A percentile compares a stretch with the other conserved stretches of the same genome.
phyloP scores from a whole-genome alignment of 2,888 invertebrate species.

The Lordiphosa andalusiaca region DNA sequence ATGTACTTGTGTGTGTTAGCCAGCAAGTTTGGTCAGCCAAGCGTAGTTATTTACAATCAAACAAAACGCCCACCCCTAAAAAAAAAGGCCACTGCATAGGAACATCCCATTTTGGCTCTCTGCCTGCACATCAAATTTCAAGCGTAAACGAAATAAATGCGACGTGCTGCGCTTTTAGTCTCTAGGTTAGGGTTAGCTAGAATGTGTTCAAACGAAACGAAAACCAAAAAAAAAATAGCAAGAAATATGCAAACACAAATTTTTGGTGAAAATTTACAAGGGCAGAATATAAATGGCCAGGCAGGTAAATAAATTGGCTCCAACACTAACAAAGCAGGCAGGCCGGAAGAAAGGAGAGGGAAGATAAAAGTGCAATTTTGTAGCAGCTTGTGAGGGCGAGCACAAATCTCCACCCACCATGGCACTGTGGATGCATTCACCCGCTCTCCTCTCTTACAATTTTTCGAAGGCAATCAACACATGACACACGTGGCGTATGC shows the following conservation, averaged over 20 bases:
- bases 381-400: slow-evolving; percentile 21
- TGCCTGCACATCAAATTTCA: slow-evolving; percentile 12
- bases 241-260: slow-evolving; percentile 16
- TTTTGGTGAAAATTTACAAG: slow-evolving; percentile 18
- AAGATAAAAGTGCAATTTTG: slow-evolving; percentile 7
- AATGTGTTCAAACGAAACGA: slow-evolving; percentile 12
- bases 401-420: slow-evolving; percentile 14
- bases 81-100: slow-evolving; percentile 15
- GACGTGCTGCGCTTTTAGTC: slow-evolving; percentile 30
- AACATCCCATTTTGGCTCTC: slow-evolving; percentile 6
- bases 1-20: slow-evolving; percentile 9
- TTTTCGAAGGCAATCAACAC: slow-evolving; percentile 53
- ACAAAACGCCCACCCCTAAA: slow-evolving; percentile 12
- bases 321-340: slow-evolving; percentile 7
- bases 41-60: slow-evolving; percentile 32
- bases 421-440: slow-evolving; percentile 5
- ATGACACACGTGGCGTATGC: slow-evolving; percentile 58
- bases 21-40: slow-evolving; percentile 19
- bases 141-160: slow-evolving; percentile 30
- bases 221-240: slow-evolving; percentile 1
- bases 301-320: slow-evolving; percentile 47
- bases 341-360: background rate
- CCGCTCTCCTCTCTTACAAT: background rate
- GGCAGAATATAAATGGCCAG: slow-evolving; percentile 33
- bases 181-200: slow-evolving; percentile 18